These are phyloP conservation scores for Drosophila novamexicana DNA, from an alignment of 1,140 invertebrate genomes.

Conservation along the genomic window DNA sequence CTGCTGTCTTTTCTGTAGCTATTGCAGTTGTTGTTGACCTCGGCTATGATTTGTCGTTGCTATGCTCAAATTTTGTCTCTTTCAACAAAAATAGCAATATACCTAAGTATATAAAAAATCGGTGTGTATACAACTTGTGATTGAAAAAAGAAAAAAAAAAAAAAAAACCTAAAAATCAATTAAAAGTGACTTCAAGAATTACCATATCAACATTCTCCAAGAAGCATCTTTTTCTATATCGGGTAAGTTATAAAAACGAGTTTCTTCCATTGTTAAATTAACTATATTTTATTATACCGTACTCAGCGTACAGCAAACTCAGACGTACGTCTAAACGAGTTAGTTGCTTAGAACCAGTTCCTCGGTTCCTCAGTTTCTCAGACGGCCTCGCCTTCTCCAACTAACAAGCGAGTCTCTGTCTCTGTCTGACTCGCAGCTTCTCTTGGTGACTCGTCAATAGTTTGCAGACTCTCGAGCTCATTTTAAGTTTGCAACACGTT, in stretches of 20 bases:
- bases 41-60: constrained; percentile 37
- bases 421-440: constrained; percentile 39
- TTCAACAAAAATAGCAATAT: constrained; percentile 43
- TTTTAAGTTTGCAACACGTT: constrained; percentile 30
- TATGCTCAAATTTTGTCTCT: constrained; percentile 35
- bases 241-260: constrained; percentile 41
- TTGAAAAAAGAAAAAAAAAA: constrained; percentile 10
- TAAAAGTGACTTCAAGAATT: constrained; percentile 26
- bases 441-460: constrained; percentile 2
- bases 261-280: constrained; percentile 25
- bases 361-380: constrained; percentile 35
- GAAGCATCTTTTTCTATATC: constrained; percentile 15
- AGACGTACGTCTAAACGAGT: constrained; percentile 58
- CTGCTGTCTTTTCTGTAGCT: background rate
- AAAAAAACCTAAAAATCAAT: background rate
- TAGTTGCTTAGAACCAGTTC: constrained; percentile 76
- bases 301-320: constrained; percentile 18
- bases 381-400: constrained; percentile 32
- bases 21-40: constrained; percentile 47
- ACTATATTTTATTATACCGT: constrained; percentile 38
- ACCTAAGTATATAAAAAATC: constrained; percentile 8
- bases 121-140: constrained; percentile 19
- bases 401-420: constrained; percentile 55
- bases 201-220: constrained; percentile 24
- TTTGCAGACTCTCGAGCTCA: constrained; percentile 4